A percentile compares a stretch with the other conserved stretches of the same genome.
Conservation (phyloP, 2,797 vertebrate species). For the Prunella strophiata region DNA sequence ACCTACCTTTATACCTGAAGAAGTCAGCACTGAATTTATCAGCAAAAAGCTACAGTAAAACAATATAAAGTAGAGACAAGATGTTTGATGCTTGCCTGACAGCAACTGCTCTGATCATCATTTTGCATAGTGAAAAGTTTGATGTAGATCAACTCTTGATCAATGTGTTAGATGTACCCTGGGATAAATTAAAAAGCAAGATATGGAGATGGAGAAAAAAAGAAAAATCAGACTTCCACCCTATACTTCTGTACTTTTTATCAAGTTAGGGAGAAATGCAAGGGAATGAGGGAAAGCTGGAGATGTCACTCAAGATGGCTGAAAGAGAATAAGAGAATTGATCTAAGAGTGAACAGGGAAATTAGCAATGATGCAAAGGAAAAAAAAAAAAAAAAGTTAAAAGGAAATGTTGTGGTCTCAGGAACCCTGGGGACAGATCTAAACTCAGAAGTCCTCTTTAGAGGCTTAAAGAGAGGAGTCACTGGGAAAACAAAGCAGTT, state of each 20-base stretch:
- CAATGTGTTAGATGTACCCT: background rate
- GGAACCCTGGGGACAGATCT: background rate
- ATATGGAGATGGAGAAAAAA: background rate
- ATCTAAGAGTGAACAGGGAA: background rate
- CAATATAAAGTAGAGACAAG: background rate
- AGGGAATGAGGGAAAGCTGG: background rate
- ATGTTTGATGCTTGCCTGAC: background rate
- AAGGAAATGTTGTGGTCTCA: background rate
- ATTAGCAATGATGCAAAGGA: background rate
- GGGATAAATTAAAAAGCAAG: background rate
- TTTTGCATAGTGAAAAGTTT: conserved; percentile 8
- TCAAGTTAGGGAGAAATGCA: background rate
- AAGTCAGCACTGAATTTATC: background rate
- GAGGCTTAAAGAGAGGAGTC: background rate
- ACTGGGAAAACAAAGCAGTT: background rate
- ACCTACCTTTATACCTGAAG: background rate
- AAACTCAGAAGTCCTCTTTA: background rate
- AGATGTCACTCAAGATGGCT: background rate
- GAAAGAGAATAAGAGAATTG: background rate
- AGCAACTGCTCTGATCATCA: background rate
- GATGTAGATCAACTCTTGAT: background rate
- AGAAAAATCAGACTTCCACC: background rate
- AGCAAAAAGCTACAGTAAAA: background rate
- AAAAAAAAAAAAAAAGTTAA: background rate
- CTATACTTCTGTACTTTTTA: background rate